Percentiles rank a stretch among this genome's conserved stretches.
phyloP scores from a whole-genome alignment of 1,140 invertebrate genomes.

The Hyposmocoma kahamanoa region DNA sequence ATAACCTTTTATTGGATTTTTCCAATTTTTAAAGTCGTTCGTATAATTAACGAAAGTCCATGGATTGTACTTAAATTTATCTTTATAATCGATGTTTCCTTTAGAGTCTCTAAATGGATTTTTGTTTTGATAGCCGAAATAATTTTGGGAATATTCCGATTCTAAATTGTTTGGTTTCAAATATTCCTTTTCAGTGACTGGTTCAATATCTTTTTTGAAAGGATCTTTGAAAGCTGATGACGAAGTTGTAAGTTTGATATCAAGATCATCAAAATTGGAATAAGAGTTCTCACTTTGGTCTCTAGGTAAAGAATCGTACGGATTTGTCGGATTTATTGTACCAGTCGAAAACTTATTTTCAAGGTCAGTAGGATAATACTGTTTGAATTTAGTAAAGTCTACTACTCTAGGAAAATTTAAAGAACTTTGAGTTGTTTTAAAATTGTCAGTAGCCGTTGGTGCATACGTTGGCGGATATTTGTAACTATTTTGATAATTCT shows the following conservation, averaged over 20 bases:
- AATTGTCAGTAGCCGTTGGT: constrained; percentile 17
- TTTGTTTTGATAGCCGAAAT: constrained; percentile 19
- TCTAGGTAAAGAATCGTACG: constrained; percentile 15
- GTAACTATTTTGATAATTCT: constrained; percentile 18
- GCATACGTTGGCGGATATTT: constrained; percentile 18
- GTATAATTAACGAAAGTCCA: constrained; percentile 25
- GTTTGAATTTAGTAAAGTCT: constrained; percentile 52
- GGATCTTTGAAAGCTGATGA: constrained; percentile 20
- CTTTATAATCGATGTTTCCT: constrained; percentile 34
- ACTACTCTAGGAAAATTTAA: constrained; percentile 50
- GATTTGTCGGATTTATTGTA: constrained; percentile 1
- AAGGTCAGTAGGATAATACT: constrained; percentile 37
- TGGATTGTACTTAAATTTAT: constrained; percentile 40
- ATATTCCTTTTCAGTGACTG: constrained; percentile 21
- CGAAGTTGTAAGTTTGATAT: constrained; percentile 16
- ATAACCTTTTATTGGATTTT: constrained; percentile 42
- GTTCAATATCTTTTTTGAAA: constrained; percentile 17
- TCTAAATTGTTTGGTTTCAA: constrained; percentile 17
- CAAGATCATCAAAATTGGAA: constrained; percentile 17
- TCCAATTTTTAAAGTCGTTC: constrained; percentile 32
- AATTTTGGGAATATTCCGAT: constrained; percentile 18
- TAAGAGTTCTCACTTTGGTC: constrained; percentile 14
- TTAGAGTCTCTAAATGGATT: constrained; percentile 19
- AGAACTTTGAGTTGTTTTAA: constrained; percentile 18
- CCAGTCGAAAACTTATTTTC: constrained; percentile 33